Evolutionary conservation across 1,140 invertebrate genomes (phyloP).

Genomic region (Archegozetes longisetosus): DNA sequence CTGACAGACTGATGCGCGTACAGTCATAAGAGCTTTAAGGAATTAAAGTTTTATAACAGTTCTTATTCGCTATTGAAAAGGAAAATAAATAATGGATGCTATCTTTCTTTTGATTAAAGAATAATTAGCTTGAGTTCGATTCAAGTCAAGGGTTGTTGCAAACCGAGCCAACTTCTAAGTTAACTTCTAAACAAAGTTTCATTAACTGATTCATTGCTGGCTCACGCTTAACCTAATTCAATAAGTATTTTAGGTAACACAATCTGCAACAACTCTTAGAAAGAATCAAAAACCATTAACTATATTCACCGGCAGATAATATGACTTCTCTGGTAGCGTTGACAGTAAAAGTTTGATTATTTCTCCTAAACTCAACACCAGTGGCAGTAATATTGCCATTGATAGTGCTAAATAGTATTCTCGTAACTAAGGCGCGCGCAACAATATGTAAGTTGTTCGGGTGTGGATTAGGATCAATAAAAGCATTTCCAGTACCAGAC

Average conservation of each 20-base stretch:
- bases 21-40: too few species aligned
- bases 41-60: too few species aligned
- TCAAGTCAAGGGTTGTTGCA: not conserved
- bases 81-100: too few species aligned
- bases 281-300: conserved; percentile 53
- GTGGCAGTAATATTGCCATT: conserved; percentile 56
- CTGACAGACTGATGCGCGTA: not conserved
- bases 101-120: too few species aligned
- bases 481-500: conserved; percentile 81
- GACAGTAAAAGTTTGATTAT: conserved; percentile 43
- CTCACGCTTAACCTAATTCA: too few species aligned
- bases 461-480: conserved; percentile 59
- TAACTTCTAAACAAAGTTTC: too few species aligned
- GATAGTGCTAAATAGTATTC: conserved; percentile 51
- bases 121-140: not conserved
- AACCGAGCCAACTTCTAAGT: not conserved
- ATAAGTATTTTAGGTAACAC: too few species aligned
- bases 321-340: conserved; percentile 56
- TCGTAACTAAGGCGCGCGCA: conserved; percentile 63
- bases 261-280: too few species aligned
- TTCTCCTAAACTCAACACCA: conserved; percentile 52
- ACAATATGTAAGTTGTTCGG: conserved; percentile 70
- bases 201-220: too few species aligned
- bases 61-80: too few species aligned
- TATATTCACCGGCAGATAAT: conserved; percentile 55